Conservation (phyloP, 2,888 invertebrate species). For the Drosophila acutilabella region DNA sequence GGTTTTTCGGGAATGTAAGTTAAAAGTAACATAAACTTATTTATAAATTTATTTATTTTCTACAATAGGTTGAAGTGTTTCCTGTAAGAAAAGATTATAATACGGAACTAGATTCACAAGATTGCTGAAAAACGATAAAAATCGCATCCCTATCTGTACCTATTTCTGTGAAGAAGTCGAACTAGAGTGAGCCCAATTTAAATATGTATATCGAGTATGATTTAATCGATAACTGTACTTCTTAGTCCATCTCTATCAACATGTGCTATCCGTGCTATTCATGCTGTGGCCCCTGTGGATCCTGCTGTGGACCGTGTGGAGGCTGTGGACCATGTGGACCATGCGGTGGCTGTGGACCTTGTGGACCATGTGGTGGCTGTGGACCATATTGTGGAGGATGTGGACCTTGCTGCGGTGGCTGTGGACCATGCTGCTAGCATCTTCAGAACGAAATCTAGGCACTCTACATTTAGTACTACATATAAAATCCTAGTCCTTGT, state of each 20-base stretch:
- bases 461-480: neutral
- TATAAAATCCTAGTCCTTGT: neutral
- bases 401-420: neutral
- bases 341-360: conserved; percentile 9
- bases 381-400: conserved; percentile 3
- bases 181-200: neutral
- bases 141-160: neutral
- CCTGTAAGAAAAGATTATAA: neutral
- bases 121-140: neutral
- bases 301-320: conserved; percentile 13
- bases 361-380: conserved; percentile 11
- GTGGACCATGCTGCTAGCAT: neutral
- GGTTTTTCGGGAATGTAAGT: conserved; percentile 10
- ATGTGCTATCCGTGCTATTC: conserved; percentile 18
- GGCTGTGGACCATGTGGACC: conserved; percentile 11
- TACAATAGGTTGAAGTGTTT: conserved; percentile 11
- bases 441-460: conserved; percentile 27
- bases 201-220: neutral
- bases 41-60: neutral
- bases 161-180: conserved; percentile 22
- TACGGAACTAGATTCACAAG: neutral
- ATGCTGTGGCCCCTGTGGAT: too few relatives aligned
- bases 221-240: neutral
- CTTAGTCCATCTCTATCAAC: neutral
- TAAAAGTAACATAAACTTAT: too few relatives aligned